These are phyloP conservation scores for Lamellibrachia satsuma DNA, from an alignment of 2,888 invertebrate genomes.

Conservation along the genomic window DNA sequence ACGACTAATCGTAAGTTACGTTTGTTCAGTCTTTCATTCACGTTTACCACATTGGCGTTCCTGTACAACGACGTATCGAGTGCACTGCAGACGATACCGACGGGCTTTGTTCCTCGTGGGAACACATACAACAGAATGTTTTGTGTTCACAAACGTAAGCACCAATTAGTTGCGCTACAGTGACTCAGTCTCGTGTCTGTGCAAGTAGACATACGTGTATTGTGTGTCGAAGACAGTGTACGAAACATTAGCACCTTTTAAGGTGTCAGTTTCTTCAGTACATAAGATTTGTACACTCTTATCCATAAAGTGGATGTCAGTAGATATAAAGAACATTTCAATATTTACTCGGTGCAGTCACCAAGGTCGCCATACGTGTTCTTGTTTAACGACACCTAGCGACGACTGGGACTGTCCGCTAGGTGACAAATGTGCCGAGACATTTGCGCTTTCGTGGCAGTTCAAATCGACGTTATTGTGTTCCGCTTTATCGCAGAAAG, in stretches of 20 bases:
- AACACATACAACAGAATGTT: not conserved
- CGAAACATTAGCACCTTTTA: not conserved
- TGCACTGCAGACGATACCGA: not conserved
- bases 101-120: not conserved
- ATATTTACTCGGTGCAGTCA: not conserved
- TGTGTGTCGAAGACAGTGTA: not conserved
- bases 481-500: not conserved
- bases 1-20: not conserved
- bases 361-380: not conserved
- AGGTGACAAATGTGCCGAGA: not conserved
- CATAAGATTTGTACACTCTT: not conserved
- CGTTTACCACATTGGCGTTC: not conserved
- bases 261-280: not conserved
- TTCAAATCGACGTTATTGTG: not conserved
- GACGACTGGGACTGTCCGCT: not conserved
- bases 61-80: not conserved
- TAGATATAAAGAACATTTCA: not conserved
- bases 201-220: not conserved
- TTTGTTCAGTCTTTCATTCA: not conserved
- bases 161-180: too few relatives aligned
- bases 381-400: conserved; percentile 4
- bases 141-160: not conserved
- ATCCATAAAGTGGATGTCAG: not conserved
- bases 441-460: not conserved
- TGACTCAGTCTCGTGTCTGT: not conserved